Evolutionary conservation across 2,797 vertebrate species (phyloP).

Genomic region (Sebastes paucispinis): DNA sequence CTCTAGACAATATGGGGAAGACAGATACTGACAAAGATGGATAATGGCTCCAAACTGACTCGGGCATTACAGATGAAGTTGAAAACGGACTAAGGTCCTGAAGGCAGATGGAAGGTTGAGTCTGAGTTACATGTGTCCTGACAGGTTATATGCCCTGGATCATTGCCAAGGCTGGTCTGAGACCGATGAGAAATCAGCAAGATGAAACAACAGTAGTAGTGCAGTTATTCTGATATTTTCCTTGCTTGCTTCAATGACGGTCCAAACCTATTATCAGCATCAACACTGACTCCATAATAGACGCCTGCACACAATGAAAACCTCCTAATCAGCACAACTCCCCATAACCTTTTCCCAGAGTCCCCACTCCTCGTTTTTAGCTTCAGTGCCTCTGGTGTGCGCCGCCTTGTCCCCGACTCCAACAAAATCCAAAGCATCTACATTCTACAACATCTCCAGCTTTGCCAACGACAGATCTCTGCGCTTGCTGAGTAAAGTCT

Average conservation of each 20-base stretch:
- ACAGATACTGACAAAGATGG: slow-evolving; percentile 6
- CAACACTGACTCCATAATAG: slow-evolving; percentile 1
- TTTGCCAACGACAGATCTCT: slow-evolving; percentile 37
- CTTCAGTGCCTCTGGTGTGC: background rate
- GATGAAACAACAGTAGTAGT: background rate
- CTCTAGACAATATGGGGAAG: background rate
- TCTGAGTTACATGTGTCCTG: slow-evolving; percentile 12
- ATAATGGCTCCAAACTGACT: slow-evolving; percentile 4
- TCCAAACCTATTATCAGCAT: slow-evolving; percentile 1
- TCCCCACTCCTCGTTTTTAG: background rate
- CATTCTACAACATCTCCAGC: slow-evolving; percentile 22
- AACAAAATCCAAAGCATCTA: slow-evolving; percentile 12
- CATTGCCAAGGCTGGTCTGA: background rate
- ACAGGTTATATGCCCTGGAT: background rate
- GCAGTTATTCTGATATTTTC: background rate
- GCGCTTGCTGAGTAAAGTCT: slow-evolving; percentile 29
- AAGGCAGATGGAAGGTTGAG: background rate
- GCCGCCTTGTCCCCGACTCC: slow-evolving; percentile 20
- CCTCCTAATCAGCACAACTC: slow-evolving; percentile 22
- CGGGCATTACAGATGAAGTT: background rate
- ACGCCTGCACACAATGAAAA: slow-evolving; percentile 14
- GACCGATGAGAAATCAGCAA: slow-evolving; percentile 16
- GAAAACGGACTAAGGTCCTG: background rate
- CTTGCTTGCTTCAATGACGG: background rate
- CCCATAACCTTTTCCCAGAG: background rate